A percentile compares a stretch with the other conserved stretches of the same genome.
phyloP scores from a whole-genome alignment of 30 jellyfish, hydroid and myxozoan genomes.

The Hydra vulgaris region DNA sequence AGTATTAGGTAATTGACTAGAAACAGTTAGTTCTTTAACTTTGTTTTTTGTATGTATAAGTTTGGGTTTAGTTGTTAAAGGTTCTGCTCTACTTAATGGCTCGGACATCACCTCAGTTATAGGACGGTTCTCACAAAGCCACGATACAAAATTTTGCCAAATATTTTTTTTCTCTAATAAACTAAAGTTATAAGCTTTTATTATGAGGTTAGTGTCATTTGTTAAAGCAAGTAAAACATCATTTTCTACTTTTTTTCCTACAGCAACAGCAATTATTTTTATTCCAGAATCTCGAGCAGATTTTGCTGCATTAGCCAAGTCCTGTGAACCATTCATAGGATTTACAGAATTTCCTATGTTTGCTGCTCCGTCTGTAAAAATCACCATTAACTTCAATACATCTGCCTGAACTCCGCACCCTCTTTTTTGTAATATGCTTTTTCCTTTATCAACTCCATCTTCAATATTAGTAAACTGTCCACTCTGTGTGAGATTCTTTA shows the following conservation, averaged over 20 bases:
- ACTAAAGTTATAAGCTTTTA: background rate
- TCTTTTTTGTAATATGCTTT: background rate
- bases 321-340: background rate
- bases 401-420: background rate
- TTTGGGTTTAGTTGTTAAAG: background rate
- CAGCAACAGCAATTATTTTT: background rate
- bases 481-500: background rate
- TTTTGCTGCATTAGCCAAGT: background rate
- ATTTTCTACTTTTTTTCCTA: background rate
- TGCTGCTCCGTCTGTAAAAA: background rate
- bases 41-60: background rate
- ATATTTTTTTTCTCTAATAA: background rate
- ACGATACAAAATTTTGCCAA: background rate
- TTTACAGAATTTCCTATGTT: background rate
- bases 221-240: background rate
- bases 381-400: background rate
- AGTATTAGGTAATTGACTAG: background rate
- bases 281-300: background rate
- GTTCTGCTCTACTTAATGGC: background rate
- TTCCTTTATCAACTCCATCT: background rate
- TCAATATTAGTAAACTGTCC: background rate
- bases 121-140: background rate
- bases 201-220: background rate
- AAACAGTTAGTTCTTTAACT: background rate
- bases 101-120: background rate